Conservation (phyloP, 2,888 invertebrate species). For the Tiliacea citrago region DNA sequence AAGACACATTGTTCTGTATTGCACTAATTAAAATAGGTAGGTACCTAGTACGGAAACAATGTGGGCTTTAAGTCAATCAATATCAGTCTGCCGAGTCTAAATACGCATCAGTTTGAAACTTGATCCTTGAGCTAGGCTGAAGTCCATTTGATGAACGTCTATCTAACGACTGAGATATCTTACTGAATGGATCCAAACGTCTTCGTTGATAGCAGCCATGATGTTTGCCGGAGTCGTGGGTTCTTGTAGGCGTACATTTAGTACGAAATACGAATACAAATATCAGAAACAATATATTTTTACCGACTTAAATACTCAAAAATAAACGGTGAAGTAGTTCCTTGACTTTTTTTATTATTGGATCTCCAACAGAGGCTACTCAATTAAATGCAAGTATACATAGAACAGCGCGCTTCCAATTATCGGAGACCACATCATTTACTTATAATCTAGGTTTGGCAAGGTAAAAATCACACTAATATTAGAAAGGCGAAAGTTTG, state of each 20-base stretch:
- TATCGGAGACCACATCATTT: no score
- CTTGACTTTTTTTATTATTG: neutral
- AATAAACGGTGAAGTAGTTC: neutral
- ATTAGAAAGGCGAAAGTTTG: no score
- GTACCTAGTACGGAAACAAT: constrained; percentile 6
- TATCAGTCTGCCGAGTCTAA: constrained; percentile 40
- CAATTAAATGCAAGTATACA: no score
- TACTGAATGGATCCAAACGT: neutral
- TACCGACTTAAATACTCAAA: neutral
- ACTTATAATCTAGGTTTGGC: no score
- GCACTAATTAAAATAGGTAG: constrained; percentile 18
- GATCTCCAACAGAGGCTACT: no score
- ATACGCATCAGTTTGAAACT: constrained; percentile 47
- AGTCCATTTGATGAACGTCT: constrained; percentile 29
- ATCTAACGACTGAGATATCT: constrained; percentile 9
- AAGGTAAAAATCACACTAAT: no score
- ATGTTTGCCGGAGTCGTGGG: neutral
- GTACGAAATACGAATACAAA: neutral
- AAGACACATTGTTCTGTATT: constrained; percentile 1
- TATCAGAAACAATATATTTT: neutral
- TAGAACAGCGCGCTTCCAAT: no score
- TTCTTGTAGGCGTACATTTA: neutral
- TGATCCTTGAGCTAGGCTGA: constrained; percentile 23
- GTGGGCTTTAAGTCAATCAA: constrained; percentile 28
- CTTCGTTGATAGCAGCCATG: neutral